Conservation (phyloP, 2,113 vertebrate species). For the Petroica traversi region DNA sequence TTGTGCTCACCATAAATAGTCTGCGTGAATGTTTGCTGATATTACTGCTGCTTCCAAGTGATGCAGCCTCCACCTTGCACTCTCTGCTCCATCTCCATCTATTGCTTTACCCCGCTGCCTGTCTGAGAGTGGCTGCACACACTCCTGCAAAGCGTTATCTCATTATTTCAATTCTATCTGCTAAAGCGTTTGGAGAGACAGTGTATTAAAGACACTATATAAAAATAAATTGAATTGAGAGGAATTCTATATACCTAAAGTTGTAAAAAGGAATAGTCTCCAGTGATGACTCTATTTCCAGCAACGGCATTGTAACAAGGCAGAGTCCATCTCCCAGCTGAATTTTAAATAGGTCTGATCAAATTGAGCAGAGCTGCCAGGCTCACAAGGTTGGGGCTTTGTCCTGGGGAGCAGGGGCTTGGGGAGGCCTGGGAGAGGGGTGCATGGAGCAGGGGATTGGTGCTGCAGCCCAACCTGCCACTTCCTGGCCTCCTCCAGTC, state of each 20-base stretch:
- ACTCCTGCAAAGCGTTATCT: slow-evolving; percentile 62
- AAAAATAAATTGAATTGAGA: slow-evolving; percentile 67
- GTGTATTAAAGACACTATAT: slow-evolving; percentile 66
- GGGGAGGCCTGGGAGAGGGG: neutral
- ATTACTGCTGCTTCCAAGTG: slow-evolving; percentile 6
- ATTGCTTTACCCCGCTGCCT: neutral
- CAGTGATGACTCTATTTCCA: slow-evolving; percentile 61
- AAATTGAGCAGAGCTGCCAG: neutral
- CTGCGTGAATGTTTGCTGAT: slow-evolving; percentile 7
- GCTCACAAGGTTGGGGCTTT: neutral
- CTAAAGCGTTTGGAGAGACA: slow-evolving; percentile 62
- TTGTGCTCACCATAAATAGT: neutral
- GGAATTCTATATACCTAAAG: slow-evolving; percentile 57
- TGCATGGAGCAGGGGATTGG: rapidly evolving
- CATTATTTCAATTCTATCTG: slow-evolving; percentile 69
- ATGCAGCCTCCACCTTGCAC: neutral
- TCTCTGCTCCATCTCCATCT: slow-evolving; percentile 17
- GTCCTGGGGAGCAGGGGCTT: neutral
- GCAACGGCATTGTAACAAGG: neutral
- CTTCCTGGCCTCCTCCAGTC: neutral
- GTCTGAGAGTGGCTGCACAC: slow-evolving; percentile 7
- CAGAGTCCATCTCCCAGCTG: neutral
- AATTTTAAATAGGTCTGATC: slow-evolving; percentile 57
- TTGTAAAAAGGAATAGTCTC: slow-evolving; percentile 62
- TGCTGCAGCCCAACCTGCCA: neutral